Evolutionary conservation across 1,140 invertebrate genomes (phyloP), one percentile per base, ranked within the genome.

Genomic region (Monochamus saltuarius): DNA sequence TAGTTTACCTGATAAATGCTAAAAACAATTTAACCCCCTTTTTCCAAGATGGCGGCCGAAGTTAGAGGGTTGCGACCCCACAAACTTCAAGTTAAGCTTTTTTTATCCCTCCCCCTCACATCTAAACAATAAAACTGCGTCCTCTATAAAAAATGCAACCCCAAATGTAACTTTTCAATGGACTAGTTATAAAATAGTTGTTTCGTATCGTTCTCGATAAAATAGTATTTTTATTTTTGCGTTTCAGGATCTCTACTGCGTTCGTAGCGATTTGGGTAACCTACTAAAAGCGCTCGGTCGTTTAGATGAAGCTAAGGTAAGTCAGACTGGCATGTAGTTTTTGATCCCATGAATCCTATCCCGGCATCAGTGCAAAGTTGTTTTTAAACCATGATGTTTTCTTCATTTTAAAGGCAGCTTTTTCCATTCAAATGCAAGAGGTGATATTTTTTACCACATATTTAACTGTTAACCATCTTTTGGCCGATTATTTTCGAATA

Each of bases 271-370:
- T 87, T 86, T 99, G 72, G 97, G 97, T 80, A 99, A 99, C 86
- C 86, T 99, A 71, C 87, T 99, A 77, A 99, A 99, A 87, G 97
- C 97, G 72, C 85, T 99, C 70, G 95, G 96, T 71, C 87, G 97
- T 80, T 86, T 99, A 75, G 97, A 99, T 79, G 97, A 99, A 83
- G 97, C 97, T 10, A 99, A 99, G 94, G 97, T 99, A 93, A 75
- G 80, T 79, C 69, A 56, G 40, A 39, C 37, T 58, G 6, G 2
- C 22, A 29, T 29, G 22, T 36, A 29, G 11, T 52, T 13, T 36
- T 52, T 22, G 35, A 11, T 29, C 19, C 45, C n/a, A 14, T 11
- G 11, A 19, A 4, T 22, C 45, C 45, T 22, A 14, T 47, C n/a
- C 45, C 19, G 13, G 22, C 22, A 29, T 29, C 22, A 29, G 22